Percentiles rank a stretch among this genome's conserved stretches.
Evolutionary conservation across 2,113 vertebrate genomes (phyloP).

Genomic region (Crotophaga sulcirostris): DNA sequence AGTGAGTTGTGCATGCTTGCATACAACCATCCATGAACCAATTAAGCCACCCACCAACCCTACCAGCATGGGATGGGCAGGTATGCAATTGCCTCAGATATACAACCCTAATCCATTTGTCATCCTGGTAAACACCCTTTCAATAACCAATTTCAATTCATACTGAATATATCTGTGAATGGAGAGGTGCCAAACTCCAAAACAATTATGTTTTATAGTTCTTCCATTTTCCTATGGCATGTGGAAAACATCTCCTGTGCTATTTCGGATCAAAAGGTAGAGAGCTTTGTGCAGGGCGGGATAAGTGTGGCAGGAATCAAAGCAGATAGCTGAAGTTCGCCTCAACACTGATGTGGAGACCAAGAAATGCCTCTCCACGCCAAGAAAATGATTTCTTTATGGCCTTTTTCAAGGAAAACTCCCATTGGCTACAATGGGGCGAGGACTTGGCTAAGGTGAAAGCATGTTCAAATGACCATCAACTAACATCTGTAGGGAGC

Average conservation of each 20-base stretch:
- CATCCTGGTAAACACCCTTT: neutral
- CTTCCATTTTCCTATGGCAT: constrained; percentile 24
- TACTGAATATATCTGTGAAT: constrained; percentile 6
- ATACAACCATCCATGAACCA: neutral
- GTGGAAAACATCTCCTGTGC: constrained; percentile 50
- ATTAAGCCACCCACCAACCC: neutral
- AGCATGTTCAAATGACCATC: constrained; percentile 5
- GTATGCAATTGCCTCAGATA: neutral
- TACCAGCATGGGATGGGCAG: neutral
- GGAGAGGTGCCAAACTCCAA: neutral
- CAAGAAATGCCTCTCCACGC: constrained; percentile 33
- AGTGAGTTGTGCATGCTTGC: neutral
- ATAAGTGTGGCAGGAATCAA: constrained; percentile 14
- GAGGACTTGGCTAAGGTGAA: constrained; percentile 43
- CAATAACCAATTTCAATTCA: constrained; percentile 24
- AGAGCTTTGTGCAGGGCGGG: neutral
- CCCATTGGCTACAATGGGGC: neutral
- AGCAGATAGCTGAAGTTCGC: constrained; percentile 59
- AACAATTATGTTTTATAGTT: constrained; percentile 39
- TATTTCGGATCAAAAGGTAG: constrained; percentile 53
- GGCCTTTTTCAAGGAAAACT: constrained; percentile 58
- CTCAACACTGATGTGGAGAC: neutral
- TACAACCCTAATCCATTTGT: neutral
- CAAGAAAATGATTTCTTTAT: constrained; percentile 41
- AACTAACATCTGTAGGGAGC: neutral